Percentiles rank a stretch among this genome's conserved stretches.
phyloP scores from a whole-genome alignment of 2,113 vertebrate genomes.

The Mesocricetus auratus region DNA sequence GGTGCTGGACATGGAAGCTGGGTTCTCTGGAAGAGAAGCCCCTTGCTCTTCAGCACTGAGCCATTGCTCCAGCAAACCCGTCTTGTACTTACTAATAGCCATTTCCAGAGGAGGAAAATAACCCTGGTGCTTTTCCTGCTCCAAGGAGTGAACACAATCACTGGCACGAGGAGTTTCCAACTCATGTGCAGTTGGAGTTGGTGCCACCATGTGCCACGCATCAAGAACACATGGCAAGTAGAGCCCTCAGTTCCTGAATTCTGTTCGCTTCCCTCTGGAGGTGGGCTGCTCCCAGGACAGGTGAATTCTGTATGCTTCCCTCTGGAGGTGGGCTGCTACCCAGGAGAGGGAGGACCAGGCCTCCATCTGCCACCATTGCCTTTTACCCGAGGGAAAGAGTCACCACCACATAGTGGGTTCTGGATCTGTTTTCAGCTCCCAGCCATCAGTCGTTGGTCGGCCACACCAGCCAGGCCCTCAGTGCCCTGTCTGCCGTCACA shows the following conservation, averaged over 20 bases:
- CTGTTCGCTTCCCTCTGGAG: neutral
- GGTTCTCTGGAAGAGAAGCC: neutral
- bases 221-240: fast-evolving
- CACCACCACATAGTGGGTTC: neutral
- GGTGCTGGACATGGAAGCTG: neutral
- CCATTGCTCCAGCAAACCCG: neutral
- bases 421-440: neutral
- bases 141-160: neutral
- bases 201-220: neutral
- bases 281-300: too few species aligned
- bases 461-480: neutral
- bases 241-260: neutral
- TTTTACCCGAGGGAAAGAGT: neutral
- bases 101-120: constrained; percentile 61
- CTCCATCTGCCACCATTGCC: neutral
- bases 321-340: neutral
- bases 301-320: neutral
- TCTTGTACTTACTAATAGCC: constrained; percentile 45
- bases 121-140: constrained; percentile 17
- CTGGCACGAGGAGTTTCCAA: constrained; percentile 8
- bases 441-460: neutral
- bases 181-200: neutral
- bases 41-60: neutral
- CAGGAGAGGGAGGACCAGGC: neutral
- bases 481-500: neutral